phyloP scores from a whole-genome alignment of 2,888 invertebrate genomes.

The Acanthosepion esculentum region DNA sequence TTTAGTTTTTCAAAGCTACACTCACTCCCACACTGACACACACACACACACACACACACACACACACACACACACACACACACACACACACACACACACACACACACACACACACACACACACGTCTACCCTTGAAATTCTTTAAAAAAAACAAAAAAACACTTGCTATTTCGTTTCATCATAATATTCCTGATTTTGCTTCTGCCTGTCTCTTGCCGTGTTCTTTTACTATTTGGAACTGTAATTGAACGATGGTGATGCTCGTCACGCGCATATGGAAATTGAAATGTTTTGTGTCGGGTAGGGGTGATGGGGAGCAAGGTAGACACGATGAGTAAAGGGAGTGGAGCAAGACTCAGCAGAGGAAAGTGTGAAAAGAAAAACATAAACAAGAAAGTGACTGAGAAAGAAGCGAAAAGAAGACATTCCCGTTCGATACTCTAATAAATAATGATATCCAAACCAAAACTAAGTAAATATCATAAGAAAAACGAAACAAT shows the following conservation, averaged over 20 bases:
- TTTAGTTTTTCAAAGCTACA: too few relatives aligned
- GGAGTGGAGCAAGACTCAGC: not conserved
- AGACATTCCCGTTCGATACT: not conserved
- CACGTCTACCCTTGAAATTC: not conserved
- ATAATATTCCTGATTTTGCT: not conserved
- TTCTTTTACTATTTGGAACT: not conserved
- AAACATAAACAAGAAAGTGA: not conserved
- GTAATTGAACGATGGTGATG: not conserved
- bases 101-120: not conserved
- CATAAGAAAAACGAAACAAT: not conserved
- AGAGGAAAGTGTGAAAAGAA: not conserved
- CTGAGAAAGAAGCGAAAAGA: not conserved
- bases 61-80: not conserved
- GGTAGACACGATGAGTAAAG: not conserved
- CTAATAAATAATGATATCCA: slow-evolving; percentile 10
- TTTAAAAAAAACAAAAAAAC: not conserved
- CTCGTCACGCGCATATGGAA: slow-evolving; percentile 33
- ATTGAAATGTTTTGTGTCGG: not conserved
- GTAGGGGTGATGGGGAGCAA: not conserved
- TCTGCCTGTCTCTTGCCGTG: not conserved
- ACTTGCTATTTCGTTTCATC: not conserved
- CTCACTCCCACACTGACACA: not conserved
- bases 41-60: not conserved
- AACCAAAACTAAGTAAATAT: slow-evolving; percentile 16
- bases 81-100: not conserved